phyloP scores from a whole-genome alignment of 2,797 vertebrate genomes.

The Tinamus major region DNA sequence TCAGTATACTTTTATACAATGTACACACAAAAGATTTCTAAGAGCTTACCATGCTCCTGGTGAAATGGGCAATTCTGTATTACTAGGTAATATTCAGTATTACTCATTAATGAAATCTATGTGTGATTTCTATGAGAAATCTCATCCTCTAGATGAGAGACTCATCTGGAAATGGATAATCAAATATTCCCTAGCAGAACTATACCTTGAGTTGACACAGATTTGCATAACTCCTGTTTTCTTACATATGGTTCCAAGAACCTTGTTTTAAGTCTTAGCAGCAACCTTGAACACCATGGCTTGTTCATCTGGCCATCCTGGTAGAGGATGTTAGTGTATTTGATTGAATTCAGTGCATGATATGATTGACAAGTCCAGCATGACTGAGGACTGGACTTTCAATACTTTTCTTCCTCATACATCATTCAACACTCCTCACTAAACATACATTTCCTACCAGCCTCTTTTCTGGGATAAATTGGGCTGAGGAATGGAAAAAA shows the following conservation, averaged over 20 bases:
- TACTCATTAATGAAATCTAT: background rate
- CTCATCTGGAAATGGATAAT: background rate
- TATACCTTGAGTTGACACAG: background rate
- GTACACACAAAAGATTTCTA: background rate
- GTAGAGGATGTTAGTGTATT: background rate
- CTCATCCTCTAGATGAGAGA: background rate
- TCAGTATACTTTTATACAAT: background rate
- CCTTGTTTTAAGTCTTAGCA: background rate
- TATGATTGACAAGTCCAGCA: background rate
- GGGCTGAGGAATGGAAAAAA: background rate
- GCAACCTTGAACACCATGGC: background rate
- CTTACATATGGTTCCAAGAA: background rate
- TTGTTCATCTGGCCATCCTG: background rate
- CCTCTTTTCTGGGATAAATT: background rate
- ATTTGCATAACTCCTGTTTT: background rate
- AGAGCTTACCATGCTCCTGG: background rate
- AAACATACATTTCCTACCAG: background rate
- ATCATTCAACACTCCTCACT: background rate
- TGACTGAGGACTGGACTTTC: background rate
- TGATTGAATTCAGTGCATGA: background rate
- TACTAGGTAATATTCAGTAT: no score
- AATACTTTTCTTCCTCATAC: background rate
- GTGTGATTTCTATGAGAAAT: background rate
- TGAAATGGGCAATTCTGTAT: background rate
- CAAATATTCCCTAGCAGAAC: background rate